A percentile compares a stretch with the other conserved stretches of the same genome.
Conservation (phyloP, 2,888 invertebrate species). For the Desoria tigrina region DNA sequence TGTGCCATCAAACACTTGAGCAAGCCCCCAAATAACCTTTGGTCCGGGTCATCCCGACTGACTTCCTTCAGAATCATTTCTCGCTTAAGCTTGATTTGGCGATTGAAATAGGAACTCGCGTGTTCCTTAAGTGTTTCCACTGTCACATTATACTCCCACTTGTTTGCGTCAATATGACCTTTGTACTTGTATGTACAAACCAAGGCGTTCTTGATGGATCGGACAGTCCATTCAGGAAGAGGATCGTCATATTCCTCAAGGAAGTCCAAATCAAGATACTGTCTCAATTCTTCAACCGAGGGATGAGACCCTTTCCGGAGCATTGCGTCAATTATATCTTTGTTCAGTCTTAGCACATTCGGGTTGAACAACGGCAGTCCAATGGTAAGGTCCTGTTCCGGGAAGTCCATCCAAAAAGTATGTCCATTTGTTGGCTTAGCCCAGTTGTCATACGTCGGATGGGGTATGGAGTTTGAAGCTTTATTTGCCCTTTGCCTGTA, state of each 20-base stretch:
- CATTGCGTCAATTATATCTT: not conserved
- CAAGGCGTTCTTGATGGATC: not conserved
- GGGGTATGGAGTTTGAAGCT: not conserved
- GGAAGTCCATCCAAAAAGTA: no score
- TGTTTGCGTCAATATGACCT: conserved; percentile 11
- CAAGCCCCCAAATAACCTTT: no score
- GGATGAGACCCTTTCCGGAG: not conserved
- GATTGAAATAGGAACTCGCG: no score
- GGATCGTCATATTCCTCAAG: conserved; percentile 8
- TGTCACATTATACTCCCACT: conserved; percentile 1
- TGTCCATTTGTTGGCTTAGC: no score
- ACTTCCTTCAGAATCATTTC: no score
- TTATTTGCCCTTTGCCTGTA: no score
- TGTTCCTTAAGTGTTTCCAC: not conserved
- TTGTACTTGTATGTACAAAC: not conserved
- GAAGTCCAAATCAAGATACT: not conserved
- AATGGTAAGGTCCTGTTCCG: not conserved
- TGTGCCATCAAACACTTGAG: no score
- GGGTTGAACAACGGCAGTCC: not conserved
- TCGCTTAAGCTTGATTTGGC: no score
- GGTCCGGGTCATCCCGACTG: no score
- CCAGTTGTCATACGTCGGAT: no score
- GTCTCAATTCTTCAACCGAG: not conserved
- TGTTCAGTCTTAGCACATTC: not conserved
- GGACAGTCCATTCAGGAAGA: not conserved